Conservation (phyloP, 1,140 invertebrate genomes). For the Drosophila lacteicornis region DNA sequence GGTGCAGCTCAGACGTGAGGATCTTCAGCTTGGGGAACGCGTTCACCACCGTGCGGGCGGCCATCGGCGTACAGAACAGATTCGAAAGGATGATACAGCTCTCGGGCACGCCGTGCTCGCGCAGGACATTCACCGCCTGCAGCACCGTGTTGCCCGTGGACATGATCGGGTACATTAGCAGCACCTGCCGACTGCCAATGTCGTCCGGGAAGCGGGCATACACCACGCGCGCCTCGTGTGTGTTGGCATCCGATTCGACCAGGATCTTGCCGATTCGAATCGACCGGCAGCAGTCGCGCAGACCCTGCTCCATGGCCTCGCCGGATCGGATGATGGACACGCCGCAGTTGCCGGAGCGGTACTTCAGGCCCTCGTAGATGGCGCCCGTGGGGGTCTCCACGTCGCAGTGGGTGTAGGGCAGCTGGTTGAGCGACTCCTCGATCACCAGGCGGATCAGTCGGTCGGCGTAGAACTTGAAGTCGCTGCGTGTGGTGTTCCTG, state of each 20-base stretch:
- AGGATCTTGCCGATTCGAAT: slow-evolving; percentile 99
- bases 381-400: slow-evolving; percentile 97
- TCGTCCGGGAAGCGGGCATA: slow-evolving; percentile 99
- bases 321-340: slow-evolving; percentile 98
- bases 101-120: slow-evolving; percentile 96
- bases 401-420: slow-evolving; percentile 95
- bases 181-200: slow-evolving; percentile 94
- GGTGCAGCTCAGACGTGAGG: slow-evolving; percentile 97
- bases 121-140: slow-evolving; percentile 95
- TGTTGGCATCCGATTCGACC: slow-evolving; percentile 98
- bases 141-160: slow-evolving; percentile 97
- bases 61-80: slow-evolving; percentile 97
- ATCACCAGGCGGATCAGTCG: slow-evolving; percentile 97
- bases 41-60: slow-evolving; percentile 93
- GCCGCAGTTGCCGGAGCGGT: slow-evolving; percentile 98
- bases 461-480: slow-evolving; percentile 99
- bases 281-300: slow-evolving; percentile 98
- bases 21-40: slow-evolving; percentile 97
- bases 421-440: slow-evolving; percentile 98
- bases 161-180: slow-evolving; percentile 99
- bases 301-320: slow-evolving; percentile 99
- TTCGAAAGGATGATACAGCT: slow-evolving; percentile 98
- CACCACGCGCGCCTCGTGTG: slow-evolving; percentile 97
- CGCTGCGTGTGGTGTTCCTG: slow-evolving; percentile 96
- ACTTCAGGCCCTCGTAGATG: slow-evolving; percentile 95